phyloP scores from a whole-genome alignment of 2,113 vertebrate species.

The Aphyosemion australe region DNA sequence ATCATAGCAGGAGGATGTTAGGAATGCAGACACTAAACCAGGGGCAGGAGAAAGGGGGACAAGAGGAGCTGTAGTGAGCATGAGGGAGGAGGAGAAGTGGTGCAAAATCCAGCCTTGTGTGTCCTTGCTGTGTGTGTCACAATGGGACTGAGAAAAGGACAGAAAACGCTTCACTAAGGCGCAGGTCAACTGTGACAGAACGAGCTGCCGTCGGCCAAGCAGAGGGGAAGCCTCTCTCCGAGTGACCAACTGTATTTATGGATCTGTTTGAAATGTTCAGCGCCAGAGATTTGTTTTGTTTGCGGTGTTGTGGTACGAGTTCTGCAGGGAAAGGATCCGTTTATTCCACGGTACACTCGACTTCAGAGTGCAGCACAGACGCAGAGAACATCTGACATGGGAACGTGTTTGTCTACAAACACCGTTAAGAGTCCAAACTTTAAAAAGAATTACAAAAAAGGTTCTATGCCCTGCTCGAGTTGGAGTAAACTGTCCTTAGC shows the following conservation, averaged over 20 bases:
- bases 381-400: conserved; percentile 30
- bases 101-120: conserved; percentile 43
- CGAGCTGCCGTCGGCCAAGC: conserved; percentile 49
- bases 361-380: conserved; percentile 28
- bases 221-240: conserved; percentile 1
- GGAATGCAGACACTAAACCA: conserved; percentile 51
- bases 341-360: conserved; percentile 38
- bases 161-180: conserved; percentile 34
- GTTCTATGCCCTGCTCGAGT: conserved; percentile 37
- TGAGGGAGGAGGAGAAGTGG: conserved; percentile 9
- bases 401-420: conserved; percentile 49
- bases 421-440: conserved; percentile 26
- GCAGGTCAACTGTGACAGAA: conserved; percentile 61
- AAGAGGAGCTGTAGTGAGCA: conserved; percentile 6
- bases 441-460: conserved; percentile 7
- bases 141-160: conserved; percentile 61
- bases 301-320: conserved; percentile 39
- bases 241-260: conserved; percentile 49
- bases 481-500: conserved; percentile 42
- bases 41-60: conserved; percentile 18
- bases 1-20: conserved; percentile 72
- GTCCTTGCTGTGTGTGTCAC: conserved; percentile 65
- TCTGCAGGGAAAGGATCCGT: conserved; percentile 55
- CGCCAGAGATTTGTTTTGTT: conserved; percentile 46
- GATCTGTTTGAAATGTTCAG: conserved; percentile 42